phyloP scores from a whole-genome alignment of 2,888 invertebrate species.

The Alcis repandata region DNA sequence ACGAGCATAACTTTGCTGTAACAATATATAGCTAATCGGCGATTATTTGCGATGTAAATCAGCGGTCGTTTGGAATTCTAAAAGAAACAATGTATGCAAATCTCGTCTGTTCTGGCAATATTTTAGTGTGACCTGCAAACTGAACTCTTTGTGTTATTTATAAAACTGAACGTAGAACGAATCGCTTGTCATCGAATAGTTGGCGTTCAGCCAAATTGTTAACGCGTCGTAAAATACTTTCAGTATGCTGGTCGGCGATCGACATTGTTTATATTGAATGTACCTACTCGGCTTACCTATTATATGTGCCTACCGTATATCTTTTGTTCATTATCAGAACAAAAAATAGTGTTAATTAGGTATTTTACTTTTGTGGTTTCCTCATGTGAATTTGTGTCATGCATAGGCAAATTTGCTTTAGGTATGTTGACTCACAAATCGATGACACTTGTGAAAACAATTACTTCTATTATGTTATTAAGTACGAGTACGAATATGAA shows the following conservation, averaged over 20 bases:
- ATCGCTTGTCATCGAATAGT: slow-evolving; percentile 79
- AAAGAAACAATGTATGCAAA: slow-evolving; percentile 48
- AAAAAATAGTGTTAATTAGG: slow-evolving; percentile 28
- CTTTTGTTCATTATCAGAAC: slow-evolving; percentile 20
- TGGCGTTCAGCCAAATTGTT: slow-evolving; percentile 76
- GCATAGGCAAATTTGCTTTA: slow-evolving; percentile 18
- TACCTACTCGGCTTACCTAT: slow-evolving; percentile 23
- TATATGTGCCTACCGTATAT: slow-evolving; percentile 1
- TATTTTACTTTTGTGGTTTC: slow-evolving; percentile 35
- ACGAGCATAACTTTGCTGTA: slow-evolving; percentile 29
- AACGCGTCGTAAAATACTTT: slow-evolving; percentile 65
- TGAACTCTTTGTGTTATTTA: slow-evolving; percentile 72
- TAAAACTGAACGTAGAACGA: slow-evolving; percentile 68
- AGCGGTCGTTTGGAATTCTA: slow-evolving; percentile 23
- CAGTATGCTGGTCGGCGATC: slow-evolving; percentile 78
- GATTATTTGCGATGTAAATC: slow-evolving; percentile 21
- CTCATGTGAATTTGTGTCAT: slow-evolving; percentile 23
- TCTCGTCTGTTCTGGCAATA: slow-evolving; percentile 50
- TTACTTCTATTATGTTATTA: neutral
- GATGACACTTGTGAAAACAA: slow-evolving; percentile 15
- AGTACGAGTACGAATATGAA: neutral
- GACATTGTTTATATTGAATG: slow-evolving; percentile 70
- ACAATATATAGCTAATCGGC: slow-evolving; percentile 33
- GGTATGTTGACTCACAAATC: slow-evolving; percentile 10
- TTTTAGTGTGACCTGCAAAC: slow-evolving; percentile 59